Conservation (phyloP, 2,113 vertebrate genomes). For the Morone chrysops region DNA sequence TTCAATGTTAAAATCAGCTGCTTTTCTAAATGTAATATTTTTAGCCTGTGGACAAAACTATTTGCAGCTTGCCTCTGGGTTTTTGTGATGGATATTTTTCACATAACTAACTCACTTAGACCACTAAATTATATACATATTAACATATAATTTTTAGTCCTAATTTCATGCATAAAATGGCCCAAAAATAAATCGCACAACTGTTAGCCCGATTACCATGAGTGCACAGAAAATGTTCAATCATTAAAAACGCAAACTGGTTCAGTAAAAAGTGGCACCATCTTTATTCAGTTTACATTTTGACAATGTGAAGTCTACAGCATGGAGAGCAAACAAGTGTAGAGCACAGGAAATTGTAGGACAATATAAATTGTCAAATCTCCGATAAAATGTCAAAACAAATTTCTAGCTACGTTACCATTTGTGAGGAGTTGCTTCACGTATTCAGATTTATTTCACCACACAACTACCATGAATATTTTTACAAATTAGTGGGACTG, state of each 20-base stretch:
- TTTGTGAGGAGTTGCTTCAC: constrained; percentile 49
- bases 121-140: background rate
- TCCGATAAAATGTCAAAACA: constrained; percentile 56
- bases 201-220: background rate
- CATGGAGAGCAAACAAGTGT: constrained; percentile 61
- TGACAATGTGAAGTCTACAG: constrained; percentile 71
- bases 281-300: constrained; percentile 82
- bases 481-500: constrained; percentile 38
- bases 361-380: constrained; percentile 36
- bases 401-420: constrained; percentile 49
- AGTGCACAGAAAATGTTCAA: background rate
- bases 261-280: constrained; percentile 83
- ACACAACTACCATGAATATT: constrained; percentile 57
- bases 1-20: no score
- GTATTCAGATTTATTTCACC: constrained; percentile 37
- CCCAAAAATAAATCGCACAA: background rate
- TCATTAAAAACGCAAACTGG: constrained; percentile 1
- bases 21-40: no score
- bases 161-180: background rate
- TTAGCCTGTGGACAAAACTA: background rate
- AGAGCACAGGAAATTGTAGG: constrained; percentile 59
- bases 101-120: background rate
- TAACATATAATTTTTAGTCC: no score
- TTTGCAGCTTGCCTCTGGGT: background rate
- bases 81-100: background rate